These are phyloP conservation scores for Limnodromus scolopaceus DNA, from an alignment of 2,797 vertebrate genomes.

Conservation along the genomic window DNA sequence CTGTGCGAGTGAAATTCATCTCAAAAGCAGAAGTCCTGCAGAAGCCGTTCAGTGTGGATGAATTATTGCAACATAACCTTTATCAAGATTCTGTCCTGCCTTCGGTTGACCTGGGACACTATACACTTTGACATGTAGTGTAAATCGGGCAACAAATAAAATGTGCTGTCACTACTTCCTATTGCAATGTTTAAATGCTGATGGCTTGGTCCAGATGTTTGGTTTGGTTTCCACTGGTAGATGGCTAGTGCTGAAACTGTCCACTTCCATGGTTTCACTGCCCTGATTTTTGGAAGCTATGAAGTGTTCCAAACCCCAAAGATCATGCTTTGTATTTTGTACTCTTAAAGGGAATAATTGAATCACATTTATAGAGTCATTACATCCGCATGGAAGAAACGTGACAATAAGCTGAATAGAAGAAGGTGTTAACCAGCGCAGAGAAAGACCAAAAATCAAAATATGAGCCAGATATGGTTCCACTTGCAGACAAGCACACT, in stretches of 20 bases:
- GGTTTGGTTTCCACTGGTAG: background rate
- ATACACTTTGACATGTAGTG: background rate
- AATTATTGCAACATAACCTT: background rate
- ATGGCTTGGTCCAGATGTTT: background rate
- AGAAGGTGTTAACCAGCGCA: background rate
- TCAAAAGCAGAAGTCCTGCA: background rate
- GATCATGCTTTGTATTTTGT: background rate
- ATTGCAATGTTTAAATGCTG: background rate
- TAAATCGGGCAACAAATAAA: background rate
- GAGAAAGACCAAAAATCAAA: background rate
- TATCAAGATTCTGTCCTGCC: background rate
- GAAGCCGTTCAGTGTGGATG: background rate
- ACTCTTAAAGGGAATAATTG: background rate
- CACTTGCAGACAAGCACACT: background rate
- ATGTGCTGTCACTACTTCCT: background rate
- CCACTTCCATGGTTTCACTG: background rate
- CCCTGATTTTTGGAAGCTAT: background rate
- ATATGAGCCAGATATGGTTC: background rate
- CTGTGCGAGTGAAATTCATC: background rate
- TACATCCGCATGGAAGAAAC: background rate
- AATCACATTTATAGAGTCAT: background rate
- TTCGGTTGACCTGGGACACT: background rate
- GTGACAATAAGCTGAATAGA: background rate
- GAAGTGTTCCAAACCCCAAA: background rate
- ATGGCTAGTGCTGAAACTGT: background rate